These are phyloP conservation scores for Onychomys torridus DNA, from an alignment of 2,797 vertebrate genomes.

Conservation along the genomic window DNA sequence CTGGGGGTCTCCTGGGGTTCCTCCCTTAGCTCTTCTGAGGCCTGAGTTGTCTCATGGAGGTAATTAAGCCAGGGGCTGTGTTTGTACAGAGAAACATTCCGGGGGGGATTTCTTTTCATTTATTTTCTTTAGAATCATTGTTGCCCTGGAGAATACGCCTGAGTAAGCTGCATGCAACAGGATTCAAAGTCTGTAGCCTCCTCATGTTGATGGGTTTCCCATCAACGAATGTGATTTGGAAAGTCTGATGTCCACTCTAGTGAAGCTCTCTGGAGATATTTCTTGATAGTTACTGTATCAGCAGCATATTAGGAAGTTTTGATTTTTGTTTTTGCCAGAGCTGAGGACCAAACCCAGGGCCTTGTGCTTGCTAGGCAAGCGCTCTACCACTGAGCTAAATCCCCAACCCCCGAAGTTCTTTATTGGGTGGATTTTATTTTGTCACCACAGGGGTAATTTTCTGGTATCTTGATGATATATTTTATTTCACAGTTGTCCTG, in stretches of 20 bases:
- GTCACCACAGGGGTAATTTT: background rate
- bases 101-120: constrained; percentile 11
- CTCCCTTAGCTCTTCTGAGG: background rate
- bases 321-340: no score
- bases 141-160: background rate
- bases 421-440: background rate
- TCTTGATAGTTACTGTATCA: background rate
- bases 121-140: background rate
- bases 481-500: background rate
- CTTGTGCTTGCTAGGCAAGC: no score
- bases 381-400: no score
- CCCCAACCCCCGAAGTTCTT: no score
- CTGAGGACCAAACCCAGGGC: no score
- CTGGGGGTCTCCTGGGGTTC: background rate
- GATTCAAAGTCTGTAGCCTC: background rate
- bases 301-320: background rate
- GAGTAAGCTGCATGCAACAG: background rate
- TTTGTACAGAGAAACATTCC: background rate
- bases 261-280: no score
- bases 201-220: background rate
- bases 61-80: background rate
- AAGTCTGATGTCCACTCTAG: background rate
- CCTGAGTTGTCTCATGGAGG: background rate
- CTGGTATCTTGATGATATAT: background rate
- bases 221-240: background rate